Evolutionary conservation across 2,888 invertebrate genomes (phyloP).

Genomic region (Orchesella flavescens): DNA sequence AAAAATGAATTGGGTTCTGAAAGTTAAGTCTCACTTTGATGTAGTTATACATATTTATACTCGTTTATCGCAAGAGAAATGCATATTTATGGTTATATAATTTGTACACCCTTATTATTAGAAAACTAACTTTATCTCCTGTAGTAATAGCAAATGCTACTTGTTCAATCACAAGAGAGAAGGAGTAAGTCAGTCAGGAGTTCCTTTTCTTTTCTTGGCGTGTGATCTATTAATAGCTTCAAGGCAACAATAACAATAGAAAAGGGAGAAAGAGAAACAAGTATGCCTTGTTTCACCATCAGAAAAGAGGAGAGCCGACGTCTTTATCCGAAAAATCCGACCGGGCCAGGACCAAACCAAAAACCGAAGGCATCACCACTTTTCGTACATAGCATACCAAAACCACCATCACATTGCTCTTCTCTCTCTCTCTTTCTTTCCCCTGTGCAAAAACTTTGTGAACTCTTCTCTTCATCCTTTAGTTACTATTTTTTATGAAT

Average conservation of each 20-base stretch:
- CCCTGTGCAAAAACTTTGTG: background rate
- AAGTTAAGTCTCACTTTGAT: slow-evolving; percentile 44
- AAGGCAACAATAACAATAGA: slow-evolving; percentile 60
- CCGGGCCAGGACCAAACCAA: background rate
- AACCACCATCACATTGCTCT: slow-evolving; percentile 5
- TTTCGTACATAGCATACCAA: background rate
- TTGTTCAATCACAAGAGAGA: background rate
- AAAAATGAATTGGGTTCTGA: slow-evolving; percentile 34
- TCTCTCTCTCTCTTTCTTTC: slow-evolving; percentile 16
- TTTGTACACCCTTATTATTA: too few species aligned
- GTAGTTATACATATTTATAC: background rate
- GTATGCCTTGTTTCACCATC: background rate
- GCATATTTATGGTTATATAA: background rate
- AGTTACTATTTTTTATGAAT: slow-evolving; percentile 29
- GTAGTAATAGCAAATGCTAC: background rate
- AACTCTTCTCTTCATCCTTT: slow-evolving; percentile 22
- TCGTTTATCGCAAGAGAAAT: background rate
- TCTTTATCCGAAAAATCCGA: background rate
- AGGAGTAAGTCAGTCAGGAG: background rate
- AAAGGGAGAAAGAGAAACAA: slow-evolving; percentile 10
- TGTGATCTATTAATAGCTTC: slow-evolving; percentile 63
- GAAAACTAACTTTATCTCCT: too few species aligned
- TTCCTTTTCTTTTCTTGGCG: too few species aligned
- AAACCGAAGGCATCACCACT: background rate
- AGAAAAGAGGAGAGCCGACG: background rate